Evolutionary conservation across 2,797 vertebrate species (phyloP).

Genomic region (Coendou prehensilis): DNA sequence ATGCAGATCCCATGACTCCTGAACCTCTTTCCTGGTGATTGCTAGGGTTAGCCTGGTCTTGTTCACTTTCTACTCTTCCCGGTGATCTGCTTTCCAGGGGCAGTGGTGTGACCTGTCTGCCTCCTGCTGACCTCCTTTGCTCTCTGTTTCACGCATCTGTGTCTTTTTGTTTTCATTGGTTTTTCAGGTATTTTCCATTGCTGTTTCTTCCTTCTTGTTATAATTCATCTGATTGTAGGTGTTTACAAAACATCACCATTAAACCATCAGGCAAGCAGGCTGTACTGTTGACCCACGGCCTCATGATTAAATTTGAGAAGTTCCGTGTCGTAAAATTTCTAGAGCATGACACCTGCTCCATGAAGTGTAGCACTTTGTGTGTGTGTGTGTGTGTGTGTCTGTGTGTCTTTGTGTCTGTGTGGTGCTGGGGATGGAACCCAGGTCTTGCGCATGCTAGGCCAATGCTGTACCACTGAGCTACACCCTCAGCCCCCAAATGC

Average conservation of each 20-base stretch:
- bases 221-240: not conserved
- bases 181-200: conserved; percentile 38
- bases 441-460: not conserved
- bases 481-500: not conserved
- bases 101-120: not conserved
- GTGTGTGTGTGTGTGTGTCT: not conserved
- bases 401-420: not conserved
- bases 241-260: conserved; percentile 42
- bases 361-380: not conserved
- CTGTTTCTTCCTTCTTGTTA: conserved; percentile 56
- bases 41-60: not conserved
- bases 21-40: not conserved
- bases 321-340: not conserved
- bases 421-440: not conserved
- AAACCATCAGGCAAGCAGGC: not conserved
- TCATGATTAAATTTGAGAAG: not conserved
- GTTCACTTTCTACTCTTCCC: not conserved
- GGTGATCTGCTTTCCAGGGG: not conserved
- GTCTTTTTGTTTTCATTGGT: not conserved
- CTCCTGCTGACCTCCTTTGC: not conserved
- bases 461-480: not conserved
- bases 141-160: not conserved
- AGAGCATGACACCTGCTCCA: not conserved
- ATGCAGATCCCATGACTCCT: not conserved
- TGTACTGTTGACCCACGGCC: not conserved